Evolutionary conservation across 1,140 invertebrate genomes (phyloP).

Genomic region (Macrobrachium rosenbergii): DNA sequence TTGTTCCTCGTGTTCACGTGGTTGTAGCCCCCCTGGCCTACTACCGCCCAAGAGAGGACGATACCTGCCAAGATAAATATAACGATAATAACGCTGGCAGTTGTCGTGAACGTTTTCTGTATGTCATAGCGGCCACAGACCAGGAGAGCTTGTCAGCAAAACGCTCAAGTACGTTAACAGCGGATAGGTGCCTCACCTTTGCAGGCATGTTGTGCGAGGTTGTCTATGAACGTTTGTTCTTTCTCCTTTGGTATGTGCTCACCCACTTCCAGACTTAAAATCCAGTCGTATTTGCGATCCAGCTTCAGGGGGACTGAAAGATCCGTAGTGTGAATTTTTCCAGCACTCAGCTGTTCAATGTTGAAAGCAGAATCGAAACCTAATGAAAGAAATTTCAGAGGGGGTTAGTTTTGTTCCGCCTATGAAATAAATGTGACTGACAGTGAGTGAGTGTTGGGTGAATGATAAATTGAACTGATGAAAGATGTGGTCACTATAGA

Average conservation of each 20-base stretch:
- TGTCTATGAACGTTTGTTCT: not conserved
- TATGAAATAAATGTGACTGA: too few relatives aligned
- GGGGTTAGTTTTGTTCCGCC: not conserved
- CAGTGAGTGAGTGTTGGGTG: not conserved
- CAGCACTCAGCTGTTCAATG: not conserved
- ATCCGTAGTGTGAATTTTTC: not conserved
- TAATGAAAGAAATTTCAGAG: not conserved
- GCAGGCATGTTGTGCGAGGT: slow-evolving; percentile 2
- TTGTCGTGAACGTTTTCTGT: too few relatives aligned
- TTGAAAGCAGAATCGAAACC: slow-evolving; percentile 21
- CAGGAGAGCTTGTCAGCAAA: not conserved
- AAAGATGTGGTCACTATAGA: too few relatives aligned
- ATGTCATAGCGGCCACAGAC: not conserved
- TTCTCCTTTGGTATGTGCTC: slow-evolving; percentile 13
- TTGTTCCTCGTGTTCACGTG: slow-evolving; percentile 53
- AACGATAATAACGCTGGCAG: too few relatives aligned
- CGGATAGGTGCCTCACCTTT: not conserved
- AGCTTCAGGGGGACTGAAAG: not conserved
- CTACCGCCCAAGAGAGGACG: slow-evolving; percentile 54
- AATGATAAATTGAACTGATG: too few relatives aligned
- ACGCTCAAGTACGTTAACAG: too few relatives aligned
- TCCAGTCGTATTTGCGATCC: slow-evolving; percentile 4
- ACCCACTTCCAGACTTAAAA: slow-evolving; percentile 27
- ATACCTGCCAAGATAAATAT: slow-evolving; percentile 25
- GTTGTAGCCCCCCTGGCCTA: slow-evolving; percentile 37